Percentiles rank a stretch among this genome's conserved stretches.
phyloP scores from a whole-genome alignment of 2,888 invertebrate genomes.

The Acronicta aceris region DNA sequence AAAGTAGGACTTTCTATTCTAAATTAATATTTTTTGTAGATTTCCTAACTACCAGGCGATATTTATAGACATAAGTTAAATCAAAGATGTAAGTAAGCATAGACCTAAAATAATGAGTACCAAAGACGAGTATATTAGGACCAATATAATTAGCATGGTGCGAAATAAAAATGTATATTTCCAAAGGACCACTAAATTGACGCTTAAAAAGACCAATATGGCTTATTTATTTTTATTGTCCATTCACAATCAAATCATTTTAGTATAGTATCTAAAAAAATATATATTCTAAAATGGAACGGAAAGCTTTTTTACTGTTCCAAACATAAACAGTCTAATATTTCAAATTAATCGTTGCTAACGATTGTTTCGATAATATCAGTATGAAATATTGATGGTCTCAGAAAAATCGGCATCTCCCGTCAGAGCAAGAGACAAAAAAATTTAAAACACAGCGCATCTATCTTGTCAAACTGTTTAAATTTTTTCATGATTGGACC shows the following conservation, averaged over 20 bases:
- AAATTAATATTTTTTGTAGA: neutral
- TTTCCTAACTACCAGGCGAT: no score
- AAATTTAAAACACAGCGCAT: slow-evolving; percentile 65
- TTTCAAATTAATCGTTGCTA: slow-evolving; percentile 72
- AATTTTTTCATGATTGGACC: slow-evolving; percentile 61
- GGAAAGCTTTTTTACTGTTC: slow-evolving; percentile 12
- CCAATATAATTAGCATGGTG: no score
- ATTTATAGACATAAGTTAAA: no score
- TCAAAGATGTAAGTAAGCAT: no score
- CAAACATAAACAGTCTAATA: slow-evolving; percentile 44
- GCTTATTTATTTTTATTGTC: no score
- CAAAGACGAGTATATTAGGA: no score
- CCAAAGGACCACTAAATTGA: no score
- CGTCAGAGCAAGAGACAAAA: slow-evolving; percentile 67
- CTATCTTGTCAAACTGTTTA: slow-evolving; percentile 68
- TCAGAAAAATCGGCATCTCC: slow-evolving; percentile 76
- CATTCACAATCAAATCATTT: no score
- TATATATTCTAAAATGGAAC: slow-evolving; percentile 3
- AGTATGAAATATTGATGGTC: slow-evolving; percentile 74
- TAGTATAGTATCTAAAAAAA: neutral
- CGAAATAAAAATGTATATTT: no score
- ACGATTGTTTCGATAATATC: slow-evolving; percentile 67
- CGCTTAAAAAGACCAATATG: no score
- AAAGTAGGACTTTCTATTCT: slow-evolving; percentile 12
- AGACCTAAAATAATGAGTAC: no score